Evolutionary conservation across 2,113 vertebrate genomes (phyloP).

Genomic region (Excalfactoria chinensis): DNA sequence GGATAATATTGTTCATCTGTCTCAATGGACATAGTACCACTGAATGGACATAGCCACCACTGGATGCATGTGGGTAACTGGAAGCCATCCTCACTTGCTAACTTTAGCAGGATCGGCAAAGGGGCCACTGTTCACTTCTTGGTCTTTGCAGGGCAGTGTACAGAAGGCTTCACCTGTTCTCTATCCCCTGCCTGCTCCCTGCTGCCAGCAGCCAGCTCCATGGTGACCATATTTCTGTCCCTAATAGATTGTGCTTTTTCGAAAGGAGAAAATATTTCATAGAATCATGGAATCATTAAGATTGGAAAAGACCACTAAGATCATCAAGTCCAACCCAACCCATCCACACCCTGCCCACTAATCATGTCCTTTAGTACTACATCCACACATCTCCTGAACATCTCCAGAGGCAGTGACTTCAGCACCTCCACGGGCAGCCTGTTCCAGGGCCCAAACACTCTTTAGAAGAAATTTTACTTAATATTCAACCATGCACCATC

Average conservation of each 20-base stretch:
- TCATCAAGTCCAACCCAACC: no score
- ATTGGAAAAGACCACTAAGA: no score
- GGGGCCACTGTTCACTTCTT: neutral
- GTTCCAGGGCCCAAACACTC: no score
- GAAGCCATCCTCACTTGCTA: neutral
- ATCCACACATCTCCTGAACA: no score
- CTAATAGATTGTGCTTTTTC: neutral
- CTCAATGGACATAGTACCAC: neutral
- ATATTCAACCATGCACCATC: neutral
- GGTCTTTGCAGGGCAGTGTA: neutral
- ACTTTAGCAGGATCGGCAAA: neutral
- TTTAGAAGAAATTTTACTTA: no score
- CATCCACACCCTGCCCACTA: no score
- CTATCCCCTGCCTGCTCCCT: neutral
- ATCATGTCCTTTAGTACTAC: no score
- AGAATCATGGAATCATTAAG: no score
- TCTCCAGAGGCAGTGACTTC: no score
- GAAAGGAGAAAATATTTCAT: neutral
- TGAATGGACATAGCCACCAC: no score
- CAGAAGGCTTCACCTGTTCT: neutral
- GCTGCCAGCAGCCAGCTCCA: neutral
- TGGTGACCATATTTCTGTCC: neutral
- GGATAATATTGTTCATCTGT: neutral
- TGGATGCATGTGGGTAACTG: neutral
- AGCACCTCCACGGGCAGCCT: no score